Conservation (phyloP, 2,888 invertebrate genomes). For the Synanthedon formicaeformis region DNA sequence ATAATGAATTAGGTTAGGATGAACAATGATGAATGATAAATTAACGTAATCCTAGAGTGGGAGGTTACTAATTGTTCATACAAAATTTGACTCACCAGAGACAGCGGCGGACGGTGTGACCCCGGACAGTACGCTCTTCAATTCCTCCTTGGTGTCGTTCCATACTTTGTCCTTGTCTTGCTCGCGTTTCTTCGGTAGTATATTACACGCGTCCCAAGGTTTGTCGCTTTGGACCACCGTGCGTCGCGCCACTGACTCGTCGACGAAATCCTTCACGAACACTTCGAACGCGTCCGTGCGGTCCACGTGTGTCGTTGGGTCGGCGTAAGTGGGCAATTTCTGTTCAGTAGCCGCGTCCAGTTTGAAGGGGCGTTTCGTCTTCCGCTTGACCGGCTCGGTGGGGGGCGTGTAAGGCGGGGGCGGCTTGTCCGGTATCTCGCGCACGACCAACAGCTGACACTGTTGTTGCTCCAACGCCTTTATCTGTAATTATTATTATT, state of each 20-base stretch:
- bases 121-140: conserved; percentile 36
- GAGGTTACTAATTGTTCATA: no score
- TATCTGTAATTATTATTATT: conserved; percentile 29
- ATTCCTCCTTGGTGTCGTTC: conserved; percentile 23
- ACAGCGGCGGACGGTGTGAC: conserved; percentile 27
- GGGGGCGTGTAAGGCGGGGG: conserved; percentile 63
- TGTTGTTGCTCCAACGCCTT: conserved; percentile 60
- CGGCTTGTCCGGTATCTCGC: conserved; percentile 62
- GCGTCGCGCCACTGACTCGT: conserved; percentile 32
- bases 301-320: conserved; percentile 10
- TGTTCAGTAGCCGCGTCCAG: conserved; percentile 25
- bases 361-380: conserved; percentile 27
- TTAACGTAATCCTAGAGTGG: no score
- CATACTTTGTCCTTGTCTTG: conserved; percentile 23
- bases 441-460: conserved; percentile 43
- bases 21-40: no score
- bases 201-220: conserved; percentile 52
- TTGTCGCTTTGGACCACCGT: conserved; percentile 29
- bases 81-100: conserved; percentile 30
- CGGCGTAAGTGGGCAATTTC: conserved; percentile 23
- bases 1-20: no score
- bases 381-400: conserved; percentile 24
- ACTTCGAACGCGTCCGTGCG: conserved; percentile 32
- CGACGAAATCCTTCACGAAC: conserved; percentile 45
- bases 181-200: conserved; percentile 35